Evolutionary conservation across 2,113 vertebrate genomes (phyloP), one percentile per base, ranked within the genome.

Genomic region (Laterallus jamaicensis): DNA sequence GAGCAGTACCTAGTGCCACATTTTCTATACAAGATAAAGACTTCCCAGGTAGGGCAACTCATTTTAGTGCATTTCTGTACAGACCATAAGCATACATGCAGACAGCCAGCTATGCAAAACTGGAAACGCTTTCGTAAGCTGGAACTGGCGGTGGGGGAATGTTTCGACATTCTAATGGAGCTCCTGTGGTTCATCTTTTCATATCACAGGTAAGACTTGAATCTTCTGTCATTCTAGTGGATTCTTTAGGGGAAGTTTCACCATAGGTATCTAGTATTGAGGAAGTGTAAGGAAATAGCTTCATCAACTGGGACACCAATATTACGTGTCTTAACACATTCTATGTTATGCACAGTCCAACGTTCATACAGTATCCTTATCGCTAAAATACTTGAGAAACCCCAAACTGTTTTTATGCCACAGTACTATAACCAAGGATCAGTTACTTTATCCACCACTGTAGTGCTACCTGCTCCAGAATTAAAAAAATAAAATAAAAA

Each of bases 1-100:
- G 96, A 97, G 96, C 95, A 79, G 96, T 96, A 97, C 95, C 96
- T 88, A 97, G 96, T 96, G 96, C 94, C 95, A 93, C 81, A 39
- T 89, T 79, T 94, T 87, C 91, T 94, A 79, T 85, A 95, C 95
- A 95, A 95, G 86, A 95, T 96, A 97, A 96, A 96, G 95, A 93
- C 96, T 97, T 96, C 86, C 88, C 95, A 82, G 62, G 62, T 92
- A 76, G 95, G 95, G 91, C 81, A 96, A 96, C 80, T 96, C 88
- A 64, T 91, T 91, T 95, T 96, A 97, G 96, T 96, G 96, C 96
- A 96, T 94, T 94, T 95, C 96, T 91, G 86, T 93, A 96, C 93
- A 95, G 64, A 95, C 91, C 76, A 62, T 76, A 84, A 87, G 92
- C 42, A 84, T 54, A 92, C 86, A 71, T 37, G 84, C 81, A 93